Conservation (phyloP, 2,888 invertebrate species). For the Globia sparganii region DNA sequence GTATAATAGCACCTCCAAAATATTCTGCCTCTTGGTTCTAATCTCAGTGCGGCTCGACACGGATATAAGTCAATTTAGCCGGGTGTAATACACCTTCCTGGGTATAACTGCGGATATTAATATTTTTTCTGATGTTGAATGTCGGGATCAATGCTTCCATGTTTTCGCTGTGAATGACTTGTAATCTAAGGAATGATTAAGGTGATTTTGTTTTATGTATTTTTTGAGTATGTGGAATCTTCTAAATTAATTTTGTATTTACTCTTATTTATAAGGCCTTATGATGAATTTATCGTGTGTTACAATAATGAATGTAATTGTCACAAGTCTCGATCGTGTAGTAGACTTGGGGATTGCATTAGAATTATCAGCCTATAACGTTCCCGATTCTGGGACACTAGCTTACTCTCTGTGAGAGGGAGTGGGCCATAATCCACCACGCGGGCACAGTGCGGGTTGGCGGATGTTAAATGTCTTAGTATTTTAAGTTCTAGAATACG, state of each 20-base stretch:
- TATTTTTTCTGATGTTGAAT: constrained; percentile 66
- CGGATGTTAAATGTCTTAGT: neutral
- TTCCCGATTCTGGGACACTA: neutral
- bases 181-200: neutral
- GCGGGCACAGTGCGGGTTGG: neutral
- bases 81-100: constrained; percentile 74
- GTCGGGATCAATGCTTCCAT: constrained; percentile 47
- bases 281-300: neutral
- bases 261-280: neutral
- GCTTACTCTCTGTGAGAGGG: neutral
- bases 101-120: constrained; percentile 68
- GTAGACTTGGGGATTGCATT: too few relatives aligned
- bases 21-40: constrained; percentile 49
- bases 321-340: neutral
- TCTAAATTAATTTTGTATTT: neutral
- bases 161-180: constrained; percentile 28
- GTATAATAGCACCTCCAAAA: neutral
- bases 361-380: neutral
- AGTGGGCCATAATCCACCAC: neutral
- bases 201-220: neutral
- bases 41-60: constrained; percentile 74
- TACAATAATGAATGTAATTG: neutral
- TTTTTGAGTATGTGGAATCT: neutral
- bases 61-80: constrained; percentile 81
- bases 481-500: neutral